Conservation (phyloP, 2,797 vertebrate species). For the Enteromius argenteus region DNA sequence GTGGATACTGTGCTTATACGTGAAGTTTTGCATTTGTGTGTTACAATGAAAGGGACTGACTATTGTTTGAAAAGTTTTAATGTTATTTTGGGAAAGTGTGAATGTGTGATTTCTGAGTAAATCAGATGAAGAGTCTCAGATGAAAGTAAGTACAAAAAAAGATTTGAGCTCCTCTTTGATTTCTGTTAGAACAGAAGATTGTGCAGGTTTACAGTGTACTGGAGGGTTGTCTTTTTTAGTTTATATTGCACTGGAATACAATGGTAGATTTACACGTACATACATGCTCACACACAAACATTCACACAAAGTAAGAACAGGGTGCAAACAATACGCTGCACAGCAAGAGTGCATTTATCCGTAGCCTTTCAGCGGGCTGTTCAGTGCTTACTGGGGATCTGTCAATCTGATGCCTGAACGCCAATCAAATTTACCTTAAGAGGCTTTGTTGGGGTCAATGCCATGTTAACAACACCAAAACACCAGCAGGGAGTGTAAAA, state of each 20-base stretch:
- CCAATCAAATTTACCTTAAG: background rate
- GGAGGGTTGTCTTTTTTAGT: slow-evolving; percentile 14
- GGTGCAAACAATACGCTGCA: slow-evolving; percentile 61
- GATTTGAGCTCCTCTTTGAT: slow-evolving; percentile 27
- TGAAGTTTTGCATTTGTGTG: background rate
- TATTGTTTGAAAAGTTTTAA: background rate
- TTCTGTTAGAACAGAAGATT: slow-evolving; percentile 36
- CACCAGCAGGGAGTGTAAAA: slow-evolving; percentile 2
- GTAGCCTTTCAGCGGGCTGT: slow-evolving; percentile 44
- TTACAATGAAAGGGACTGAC: background rate
- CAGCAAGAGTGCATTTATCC: slow-evolving; percentile 40
- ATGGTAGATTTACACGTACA: slow-evolving; percentile 28
- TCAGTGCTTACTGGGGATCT: slow-evolving; percentile 68
- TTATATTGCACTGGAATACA: slow-evolving; percentile 48
- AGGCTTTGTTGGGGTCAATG: background rate
- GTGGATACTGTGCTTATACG: background rate
- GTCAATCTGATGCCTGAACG: slow-evolving; percentile 51
- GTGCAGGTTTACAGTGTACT: slow-evolving; percentile 54
- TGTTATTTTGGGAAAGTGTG: background rate
- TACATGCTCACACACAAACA: slow-evolving; percentile 24
- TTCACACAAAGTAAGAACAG: slow-evolving; percentile 45
- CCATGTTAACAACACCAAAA: background rate
- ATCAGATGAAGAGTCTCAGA: slow-evolving; percentile 16
- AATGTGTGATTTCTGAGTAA: background rate
- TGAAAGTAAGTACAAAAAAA: background rate